A percentile compares a stretch with the other conserved stretches of the same genome.
These are phyloP conservation scores for Hyles lineata DNA, from an alignment of 2,888 invertebrate species.

Conservation along the genomic window DNA sequence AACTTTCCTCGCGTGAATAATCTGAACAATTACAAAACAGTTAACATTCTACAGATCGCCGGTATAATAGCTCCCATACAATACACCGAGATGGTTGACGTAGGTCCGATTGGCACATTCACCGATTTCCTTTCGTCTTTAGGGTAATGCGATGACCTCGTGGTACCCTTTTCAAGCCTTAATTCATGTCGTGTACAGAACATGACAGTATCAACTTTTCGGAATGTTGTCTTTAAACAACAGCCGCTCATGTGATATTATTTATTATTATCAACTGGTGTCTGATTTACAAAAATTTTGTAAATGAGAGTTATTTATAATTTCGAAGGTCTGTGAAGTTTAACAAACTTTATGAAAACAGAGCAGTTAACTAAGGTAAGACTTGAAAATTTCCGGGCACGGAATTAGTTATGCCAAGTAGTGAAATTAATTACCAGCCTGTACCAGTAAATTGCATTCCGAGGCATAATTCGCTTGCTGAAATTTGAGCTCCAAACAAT, in stretches of 20 bases:
- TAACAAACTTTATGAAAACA: no score
- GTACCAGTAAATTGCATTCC: no score
- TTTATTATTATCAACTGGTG: not conserved
- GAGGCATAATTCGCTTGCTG: no score
- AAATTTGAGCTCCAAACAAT: no score
- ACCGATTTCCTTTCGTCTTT: not conserved
- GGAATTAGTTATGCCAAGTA: no score
- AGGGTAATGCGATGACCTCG: not conserved
- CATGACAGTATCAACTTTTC: not conserved
- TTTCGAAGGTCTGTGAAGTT: no score
- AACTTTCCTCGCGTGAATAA: conserved; percentile 8
- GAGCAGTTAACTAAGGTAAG: no score
- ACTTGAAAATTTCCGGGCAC: no score
- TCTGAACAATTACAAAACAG: conserved; percentile 6
- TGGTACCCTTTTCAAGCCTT: not conserved
- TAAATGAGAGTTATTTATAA: not conserved
- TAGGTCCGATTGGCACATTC: not conserved
- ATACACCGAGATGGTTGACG: not conserved
- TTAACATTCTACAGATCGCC: not conserved
- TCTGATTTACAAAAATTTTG: not conserved
- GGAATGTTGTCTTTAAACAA: not conserved
- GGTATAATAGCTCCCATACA: not conserved
- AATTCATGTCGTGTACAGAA: not conserved
- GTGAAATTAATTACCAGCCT: no score
- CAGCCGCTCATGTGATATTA: not conserved